phyloP scores from a whole-genome alignment of 2,888 invertebrate genomes.

The Athripsodes cinereus region DNA sequence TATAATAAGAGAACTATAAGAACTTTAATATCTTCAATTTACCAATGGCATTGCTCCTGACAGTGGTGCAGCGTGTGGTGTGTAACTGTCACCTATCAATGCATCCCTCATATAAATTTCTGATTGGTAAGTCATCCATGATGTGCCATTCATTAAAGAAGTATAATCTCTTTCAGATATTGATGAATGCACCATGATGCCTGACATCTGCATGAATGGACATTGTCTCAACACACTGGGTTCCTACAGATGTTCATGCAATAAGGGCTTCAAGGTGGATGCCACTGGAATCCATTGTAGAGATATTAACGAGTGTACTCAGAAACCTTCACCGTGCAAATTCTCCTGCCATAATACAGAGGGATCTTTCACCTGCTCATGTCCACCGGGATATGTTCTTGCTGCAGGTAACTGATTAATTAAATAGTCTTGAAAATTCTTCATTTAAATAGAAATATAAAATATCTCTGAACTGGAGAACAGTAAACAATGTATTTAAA shows the following conservation, averaged over 20 bases:
- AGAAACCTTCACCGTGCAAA: constrained; percentile 68
- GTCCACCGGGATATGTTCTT: constrained; percentile 70
- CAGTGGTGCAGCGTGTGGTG: too few relatives aligned
- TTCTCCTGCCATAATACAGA: constrained; percentile 74
- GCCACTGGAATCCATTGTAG: constrained; percentile 62
- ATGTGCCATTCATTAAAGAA: too few relatives aligned
- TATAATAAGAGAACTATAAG: too few relatives aligned
- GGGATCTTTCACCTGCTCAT: constrained; percentile 73
- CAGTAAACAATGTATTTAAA: too few relatives aligned
- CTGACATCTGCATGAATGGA: constrained; percentile 73
- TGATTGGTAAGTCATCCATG: too few relatives aligned
- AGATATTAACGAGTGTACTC: constrained; percentile 75
- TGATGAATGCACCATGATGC: constrained; percentile 77
- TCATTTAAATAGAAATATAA: too few relatives aligned
- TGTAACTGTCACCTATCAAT: constrained; percentile 2
- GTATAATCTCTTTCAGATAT: constrained; percentile 61
- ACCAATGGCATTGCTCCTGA: too few relatives aligned
- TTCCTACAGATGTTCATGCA: constrained; percentile 75
- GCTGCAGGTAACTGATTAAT: constrained; percentile 52
- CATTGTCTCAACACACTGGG: constrained; percentile 80
- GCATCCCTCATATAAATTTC: not conserved
- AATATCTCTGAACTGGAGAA: too few relatives aligned
- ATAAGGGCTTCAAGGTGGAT: constrained; percentile 66
- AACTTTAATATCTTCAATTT: too few relatives aligned
- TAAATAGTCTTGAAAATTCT: too few relatives aligned